A percentile compares a stretch with the other conserved stretches of the same genome.
Evolutionary conservation across 1,140 invertebrate genomes (phyloP).

Genomic region (Caerostris darwini): DNA sequence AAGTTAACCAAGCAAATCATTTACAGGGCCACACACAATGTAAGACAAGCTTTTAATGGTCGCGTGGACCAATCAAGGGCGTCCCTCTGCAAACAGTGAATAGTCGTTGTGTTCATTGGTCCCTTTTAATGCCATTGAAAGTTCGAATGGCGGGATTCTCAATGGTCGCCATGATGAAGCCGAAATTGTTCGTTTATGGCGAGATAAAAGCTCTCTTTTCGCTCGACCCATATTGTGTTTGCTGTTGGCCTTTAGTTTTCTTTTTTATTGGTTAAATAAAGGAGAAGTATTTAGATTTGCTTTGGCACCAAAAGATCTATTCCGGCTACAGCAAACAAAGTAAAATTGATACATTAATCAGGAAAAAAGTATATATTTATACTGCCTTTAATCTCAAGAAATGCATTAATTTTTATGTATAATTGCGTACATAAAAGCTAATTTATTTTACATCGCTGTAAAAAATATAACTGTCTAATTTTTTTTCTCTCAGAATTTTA

Average conservation of each 20-base stretch:
- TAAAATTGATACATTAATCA: too few relatives aligned
- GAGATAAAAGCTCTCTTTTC: not conserved
- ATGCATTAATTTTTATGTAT: too few relatives aligned
- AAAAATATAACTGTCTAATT: too few relatives aligned
- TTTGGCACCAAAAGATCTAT: not conserved
- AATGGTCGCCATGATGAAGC: not conserved
- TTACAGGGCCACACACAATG: slow-evolving; percentile 43
- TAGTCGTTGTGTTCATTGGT: slow-evolving; percentile 23
- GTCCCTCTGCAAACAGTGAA: slow-evolving; percentile 19
- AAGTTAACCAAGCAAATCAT: slow-evolving; percentile 37
- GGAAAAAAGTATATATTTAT: too few relatives aligned
- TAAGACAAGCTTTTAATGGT: slow-evolving; percentile 52
- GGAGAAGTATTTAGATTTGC: not conserved
- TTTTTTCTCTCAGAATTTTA: too few relatives aligned
- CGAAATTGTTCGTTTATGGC: slow-evolving; percentile 3
- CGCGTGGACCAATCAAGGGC: slow-evolving; percentile 28
- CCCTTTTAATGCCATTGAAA: slow-evolving; percentile 49
- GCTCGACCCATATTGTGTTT: not conserved
- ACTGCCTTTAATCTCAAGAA: too few relatives aligned
- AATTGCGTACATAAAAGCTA: too few relatives aligned
- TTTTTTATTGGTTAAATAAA: slow-evolving; percentile 13
- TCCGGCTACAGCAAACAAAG: too few relatives aligned
- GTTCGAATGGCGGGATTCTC: slow-evolving; percentile 5
- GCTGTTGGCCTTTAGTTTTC: too few relatives aligned
- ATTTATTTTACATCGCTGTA: too few relatives aligned